These are phyloP conservation scores for Oligia fasciuncula DNA, from an alignment of 2,888 invertebrate species.

Conservation along the genomic window DNA sequence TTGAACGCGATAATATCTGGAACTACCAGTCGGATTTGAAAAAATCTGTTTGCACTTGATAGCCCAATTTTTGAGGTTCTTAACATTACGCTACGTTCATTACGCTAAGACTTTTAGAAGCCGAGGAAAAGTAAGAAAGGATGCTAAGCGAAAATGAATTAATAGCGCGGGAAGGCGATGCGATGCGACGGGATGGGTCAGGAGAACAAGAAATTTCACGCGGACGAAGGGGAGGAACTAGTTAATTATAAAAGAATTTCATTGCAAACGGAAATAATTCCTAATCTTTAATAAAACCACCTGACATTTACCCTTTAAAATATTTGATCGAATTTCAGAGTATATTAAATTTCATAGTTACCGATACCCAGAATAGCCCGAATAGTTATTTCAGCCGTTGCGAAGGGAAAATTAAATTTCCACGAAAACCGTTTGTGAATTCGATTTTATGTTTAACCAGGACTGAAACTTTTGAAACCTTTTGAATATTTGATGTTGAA, in stretches of 20 bases:
- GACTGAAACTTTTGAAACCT: constrained; percentile 20
- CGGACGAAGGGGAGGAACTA: background rate
- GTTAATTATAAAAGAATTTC: background rate
- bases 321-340: constrained; percentile 1
- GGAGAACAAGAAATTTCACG: background rate
- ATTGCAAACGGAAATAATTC: background rate
- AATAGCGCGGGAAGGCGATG: background rate
- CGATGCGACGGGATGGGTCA: background rate
- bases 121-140: background rate
- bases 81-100: background rate
- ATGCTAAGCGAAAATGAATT: background rate
- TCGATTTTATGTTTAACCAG: constrained; percentile 14
- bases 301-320: constrained; percentile 7
- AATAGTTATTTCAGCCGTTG: constrained; percentile 26
- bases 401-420: constrained; percentile 31
- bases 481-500: constrained; percentile 17
- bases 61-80: background rate
- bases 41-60: background rate
- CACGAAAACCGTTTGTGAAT: constrained; percentile 5
- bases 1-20: background rate
- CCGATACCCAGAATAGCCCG: constrained; percentile 7
- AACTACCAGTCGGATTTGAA: background rate
- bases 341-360: constrained; percentile 33
- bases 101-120: background rate
- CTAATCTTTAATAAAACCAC: constrained; percentile 19